Evolutionary conservation across 2,888 invertebrate genomes (phyloP), one percentile per base, ranked within the genome.

Genomic region (Amphipoea lucens): DNA sequence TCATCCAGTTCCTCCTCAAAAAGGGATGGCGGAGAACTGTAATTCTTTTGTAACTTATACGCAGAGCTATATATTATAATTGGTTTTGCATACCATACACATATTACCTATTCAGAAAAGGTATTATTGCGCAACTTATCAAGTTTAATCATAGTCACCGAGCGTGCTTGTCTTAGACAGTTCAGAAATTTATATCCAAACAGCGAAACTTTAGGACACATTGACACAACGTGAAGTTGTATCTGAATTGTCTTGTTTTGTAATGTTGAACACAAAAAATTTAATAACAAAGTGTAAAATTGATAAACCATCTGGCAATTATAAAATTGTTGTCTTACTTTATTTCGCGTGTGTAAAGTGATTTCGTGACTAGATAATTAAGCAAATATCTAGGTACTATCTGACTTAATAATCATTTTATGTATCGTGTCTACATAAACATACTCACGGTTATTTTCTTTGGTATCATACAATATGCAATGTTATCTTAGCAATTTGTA

Each of bases 291-390:
- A 75, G 62, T 62, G 72, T 76, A 63, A 73, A 85, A 76, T 86
- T 72, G 74, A 69, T 83, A 77, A 86, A 54, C 65, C 42, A 81
- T 85, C 70, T 57, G 54, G 65, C 54, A 70, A 85, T 85, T 70
- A 62, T 20, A 62, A 57, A 54, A 70, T 70, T n/a, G 57, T 65
- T 80, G 45, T 42, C n/a, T 81, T 73, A 65, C 68, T 68, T 84
- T 63, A 81, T 67, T 81, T 85, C 63, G 81, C 81, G 73, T 80
- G 85, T 73, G 60, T 48, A 62, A 23, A 67, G 65, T 73, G 60
- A 82, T 81, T 80, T 80, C 65, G 45, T 82, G 85, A 85, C 72
- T 82, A n/a, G 68, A 73, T 85, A 60, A 79, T 85, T 76, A 70
- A 67, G 73, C 63, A 78, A 75, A 76, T 75, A 78, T 78, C 74